phyloP scores from a whole-genome alignment of 2,113 vertebrate species.

The Stercorarius parasiticus region DNA sequence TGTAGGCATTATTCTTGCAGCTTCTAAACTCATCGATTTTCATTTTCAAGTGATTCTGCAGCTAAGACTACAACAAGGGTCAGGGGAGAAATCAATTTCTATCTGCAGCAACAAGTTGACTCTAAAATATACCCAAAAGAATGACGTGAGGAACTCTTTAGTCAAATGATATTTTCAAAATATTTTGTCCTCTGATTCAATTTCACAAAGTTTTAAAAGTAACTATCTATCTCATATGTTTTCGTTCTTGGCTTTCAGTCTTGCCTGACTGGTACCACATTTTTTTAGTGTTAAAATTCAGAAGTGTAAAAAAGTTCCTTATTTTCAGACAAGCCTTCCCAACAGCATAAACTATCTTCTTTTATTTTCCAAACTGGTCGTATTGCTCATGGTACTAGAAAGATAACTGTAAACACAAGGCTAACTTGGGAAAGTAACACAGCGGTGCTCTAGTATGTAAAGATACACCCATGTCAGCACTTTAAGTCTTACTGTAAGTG shows the following conservation, averaged over 20 bases:
- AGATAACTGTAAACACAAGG: not conserved
- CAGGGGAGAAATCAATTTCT: not conserved
- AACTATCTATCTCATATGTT: not conserved
- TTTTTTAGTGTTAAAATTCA: not conserved
- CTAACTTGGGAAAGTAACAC: not conserved
- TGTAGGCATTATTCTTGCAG: not conserved
- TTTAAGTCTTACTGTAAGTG: not conserved
- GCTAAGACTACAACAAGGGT: not conserved
- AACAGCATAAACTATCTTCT: not conserved
- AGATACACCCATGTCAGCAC: not conserved
- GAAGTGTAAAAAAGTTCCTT: not conserved
- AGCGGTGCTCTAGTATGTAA: not conserved
- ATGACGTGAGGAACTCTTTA: not conserved
- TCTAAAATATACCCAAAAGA: not conserved
- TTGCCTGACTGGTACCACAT: not conserved
- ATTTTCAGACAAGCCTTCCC: not conserved
- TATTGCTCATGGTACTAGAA: not conserved
- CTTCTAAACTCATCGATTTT: not conserved
- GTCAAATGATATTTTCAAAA: not conserved
- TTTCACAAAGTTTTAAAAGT: not conserved
- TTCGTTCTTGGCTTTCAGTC: not conserved
- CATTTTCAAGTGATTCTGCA: not conserved
- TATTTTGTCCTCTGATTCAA: not conserved
- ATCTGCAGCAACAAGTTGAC: not conserved
- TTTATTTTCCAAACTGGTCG: not conserved